These are phyloP conservation scores for Lindbergichthys nudifrons DNA, from an alignment of 2,797 vertebrate species.

Conservation along the genomic window DNA sequence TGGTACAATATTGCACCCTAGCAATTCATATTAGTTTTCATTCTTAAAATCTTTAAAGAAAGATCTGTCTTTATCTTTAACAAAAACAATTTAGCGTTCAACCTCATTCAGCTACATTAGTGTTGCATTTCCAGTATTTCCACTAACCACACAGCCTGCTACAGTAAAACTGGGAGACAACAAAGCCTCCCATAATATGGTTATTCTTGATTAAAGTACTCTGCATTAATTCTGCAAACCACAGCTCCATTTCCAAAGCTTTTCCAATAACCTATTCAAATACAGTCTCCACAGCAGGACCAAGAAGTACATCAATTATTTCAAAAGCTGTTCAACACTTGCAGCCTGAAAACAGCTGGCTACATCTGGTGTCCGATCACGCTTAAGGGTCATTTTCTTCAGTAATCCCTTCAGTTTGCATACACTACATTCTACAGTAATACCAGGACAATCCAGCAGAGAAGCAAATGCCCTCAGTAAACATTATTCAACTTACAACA, in stretches of 20 bases:
- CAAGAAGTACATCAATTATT: background rate
- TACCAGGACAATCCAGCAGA: background rate
- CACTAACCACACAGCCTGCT: background rate
- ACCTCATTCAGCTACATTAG: constrained; percentile 34
- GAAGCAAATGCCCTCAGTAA: background rate
- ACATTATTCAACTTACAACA: background rate
- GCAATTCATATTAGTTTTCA: constrained; percentile 13
- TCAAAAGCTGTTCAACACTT: background rate
- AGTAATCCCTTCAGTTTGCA: constrained; percentile 17
- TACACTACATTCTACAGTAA: background rate
- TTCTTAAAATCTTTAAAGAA: background rate
- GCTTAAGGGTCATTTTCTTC: background rate
- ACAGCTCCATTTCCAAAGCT: constrained; percentile 2
- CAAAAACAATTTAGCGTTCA: constrained; percentile 20
- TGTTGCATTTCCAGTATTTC: constrained; percentile 23
- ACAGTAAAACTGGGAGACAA: constrained; percentile 13
- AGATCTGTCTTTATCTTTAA: background rate
- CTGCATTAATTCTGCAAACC: background rate
- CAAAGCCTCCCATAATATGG: background rate
- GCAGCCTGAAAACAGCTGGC: background rate
- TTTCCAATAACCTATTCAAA: constrained; percentile 9
- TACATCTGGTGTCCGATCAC: background rate
- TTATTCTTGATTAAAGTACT: constrained; percentile 22
- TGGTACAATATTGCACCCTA: constrained; percentile 17
- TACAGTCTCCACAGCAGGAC: background rate